phyloP scores from a whole-genome alignment of 2,888 invertebrate genomes.

The Piscicola geometra region DNA sequence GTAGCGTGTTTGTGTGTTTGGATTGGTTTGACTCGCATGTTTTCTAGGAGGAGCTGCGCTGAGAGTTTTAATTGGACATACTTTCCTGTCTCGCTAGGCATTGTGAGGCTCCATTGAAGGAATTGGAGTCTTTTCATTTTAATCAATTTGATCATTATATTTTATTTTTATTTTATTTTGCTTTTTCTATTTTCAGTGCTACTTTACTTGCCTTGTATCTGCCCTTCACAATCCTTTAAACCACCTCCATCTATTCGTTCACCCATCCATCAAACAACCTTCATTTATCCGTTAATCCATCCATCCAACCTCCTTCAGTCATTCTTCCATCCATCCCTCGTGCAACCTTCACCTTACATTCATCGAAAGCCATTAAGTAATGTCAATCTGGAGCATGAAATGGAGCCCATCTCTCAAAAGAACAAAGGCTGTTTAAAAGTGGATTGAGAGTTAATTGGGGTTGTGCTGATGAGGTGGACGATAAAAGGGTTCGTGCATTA shows the following conservation, averaged over 20 bases:
- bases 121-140: not conserved
- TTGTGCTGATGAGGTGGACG: not conserved
- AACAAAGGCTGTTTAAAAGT: not conserved
- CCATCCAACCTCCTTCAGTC: too few relatives aligned
- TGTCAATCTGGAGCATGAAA: too few relatives aligned
- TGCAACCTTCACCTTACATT: not conserved
- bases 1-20: not conserved
- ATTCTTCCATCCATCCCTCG: too few relatives aligned
- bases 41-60: not conserved
- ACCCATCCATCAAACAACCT: too few relatives aligned
- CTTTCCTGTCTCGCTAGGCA: not conserved
- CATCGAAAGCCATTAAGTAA: not conserved
- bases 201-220: too few relatives aligned
- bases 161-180: too few relatives aligned
- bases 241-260: too few relatives aligned
- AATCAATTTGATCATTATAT: too few relatives aligned
- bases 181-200: too few relatives aligned
- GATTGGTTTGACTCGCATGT: not conserved
- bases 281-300: too few relatives aligned
- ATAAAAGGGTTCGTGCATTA: not conserved
- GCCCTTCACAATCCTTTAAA: too few relatives aligned
- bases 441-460: not conserved
- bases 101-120: not conserved
- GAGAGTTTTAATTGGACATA: not conserved
- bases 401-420: not conserved